Evolutionary conservation across 2,797 vertebrate species (phyloP), one percentile per base, ranked within the genome.

Genomic region (Triplophysa bombifrons): DNA sequence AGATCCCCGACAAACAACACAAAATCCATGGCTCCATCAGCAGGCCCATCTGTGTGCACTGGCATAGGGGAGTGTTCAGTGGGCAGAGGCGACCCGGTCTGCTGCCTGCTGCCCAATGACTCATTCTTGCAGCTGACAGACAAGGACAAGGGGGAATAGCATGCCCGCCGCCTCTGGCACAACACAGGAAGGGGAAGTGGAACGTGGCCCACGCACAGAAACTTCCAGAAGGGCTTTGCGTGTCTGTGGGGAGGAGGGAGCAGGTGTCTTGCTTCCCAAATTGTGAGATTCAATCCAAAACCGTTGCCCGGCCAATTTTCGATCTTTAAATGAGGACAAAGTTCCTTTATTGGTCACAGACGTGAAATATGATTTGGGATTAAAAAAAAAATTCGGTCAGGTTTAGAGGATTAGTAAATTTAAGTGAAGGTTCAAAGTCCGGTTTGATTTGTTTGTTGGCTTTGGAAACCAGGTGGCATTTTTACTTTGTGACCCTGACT

Each of bases 51-150:
- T 73, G 76, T 82, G 56, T 79, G 76, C 60, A 41, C 30, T 55
- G 53, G 72, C 48, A 73, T 10, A 75, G 68, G 61, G 56, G 53
- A 73, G 56, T 51, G 51, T n/a, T 82, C n/a, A 60, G 76, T 67
- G 50, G 17, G 46, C 76, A 72, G 76, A 63, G 53, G 66, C 30
- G 34, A 66, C 61, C 72, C 72, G 61, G 68, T 20, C 60, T 69
- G 72, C 46, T 71, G 58, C 46, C 75, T n/a, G 60, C 10, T 71
- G 73, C 73, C 46, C 72, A n/a, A 48, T 83, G 82, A 85, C 72
- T 82, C 76, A 85, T 77, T 76, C 48, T 58, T 80, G 82, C 83
- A 86, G 78, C 81, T 84, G 78, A 80, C 76, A 83, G 74, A 80
- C 76, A 77, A 27, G n/a, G 70, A 58, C 50, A 14, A 48, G 71